Evolutionary conservation across 2,888 invertebrate genomes (phyloP).

Genomic region (Orthonychiurus folsomi): DNA sequence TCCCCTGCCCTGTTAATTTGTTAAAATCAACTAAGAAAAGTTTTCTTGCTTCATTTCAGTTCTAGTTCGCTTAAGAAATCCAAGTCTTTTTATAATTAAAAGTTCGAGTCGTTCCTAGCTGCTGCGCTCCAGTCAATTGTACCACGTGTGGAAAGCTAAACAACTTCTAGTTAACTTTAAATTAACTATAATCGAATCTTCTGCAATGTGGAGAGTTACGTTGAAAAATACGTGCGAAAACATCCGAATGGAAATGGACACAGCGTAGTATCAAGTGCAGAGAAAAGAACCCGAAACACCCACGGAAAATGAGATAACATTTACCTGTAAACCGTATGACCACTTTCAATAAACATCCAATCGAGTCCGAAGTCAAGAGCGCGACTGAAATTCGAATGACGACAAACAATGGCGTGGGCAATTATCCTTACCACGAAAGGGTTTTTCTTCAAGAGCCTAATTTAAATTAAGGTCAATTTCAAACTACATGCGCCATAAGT

Average conservation of each 20-base stretch:
- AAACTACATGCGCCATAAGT: not conserved
- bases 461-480: not conserved
- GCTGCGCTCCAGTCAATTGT: no score
- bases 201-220: no score
- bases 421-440: not conserved
- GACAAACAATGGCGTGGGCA: constrained; percentile 6
- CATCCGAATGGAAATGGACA: no score
- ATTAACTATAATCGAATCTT: no score
- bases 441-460: not conserved
- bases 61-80: not conserved
- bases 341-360: constrained; percentile 16
- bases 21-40: not conserved
- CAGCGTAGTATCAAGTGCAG: no score
- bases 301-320: no score
- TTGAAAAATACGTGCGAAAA: no score
- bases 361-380: constrained; percentile 18
- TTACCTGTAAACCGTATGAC: not conserved
- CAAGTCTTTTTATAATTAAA: not conserved
- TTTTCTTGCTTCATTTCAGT: not conserved
- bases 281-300: no score
- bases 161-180: no score
- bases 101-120: constrained; percentile 5
- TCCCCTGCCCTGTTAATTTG: constrained; percentile 14
- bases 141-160: no score
- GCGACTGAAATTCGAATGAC: constrained; percentile 8